Evolutionary conservation across 2,113 vertebrate genomes (phyloP).

Genomic region (Gallinago media): DNA sequence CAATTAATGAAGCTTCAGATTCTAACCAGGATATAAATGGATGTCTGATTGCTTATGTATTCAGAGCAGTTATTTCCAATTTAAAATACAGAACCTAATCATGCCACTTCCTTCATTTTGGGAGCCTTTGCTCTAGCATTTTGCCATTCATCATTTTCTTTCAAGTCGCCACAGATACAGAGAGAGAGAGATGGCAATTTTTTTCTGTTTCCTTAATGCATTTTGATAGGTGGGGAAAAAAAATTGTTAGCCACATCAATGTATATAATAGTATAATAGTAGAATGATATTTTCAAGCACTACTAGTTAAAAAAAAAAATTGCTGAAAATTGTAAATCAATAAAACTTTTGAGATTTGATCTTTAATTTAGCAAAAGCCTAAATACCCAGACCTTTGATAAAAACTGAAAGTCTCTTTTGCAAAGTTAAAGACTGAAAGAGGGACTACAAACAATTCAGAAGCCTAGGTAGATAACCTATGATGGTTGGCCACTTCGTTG

Average conservation of each 20-base stretch:
- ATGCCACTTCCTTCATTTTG: constrained; percentile 39
- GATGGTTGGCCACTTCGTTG: not conserved
- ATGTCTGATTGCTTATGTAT: constrained; percentile 65
- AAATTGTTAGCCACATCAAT: not conserved
- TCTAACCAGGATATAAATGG: constrained; percentile 39
- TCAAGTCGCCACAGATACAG: constrained; percentile 63
- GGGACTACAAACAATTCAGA: not conserved
- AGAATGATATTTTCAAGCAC: not conserved
- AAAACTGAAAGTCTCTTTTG: not conserved
- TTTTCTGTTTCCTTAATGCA: constrained; percentile 54
- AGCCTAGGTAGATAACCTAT: not conserved
- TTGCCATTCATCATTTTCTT: constrained; percentile 69
- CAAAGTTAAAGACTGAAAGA: not conserved
- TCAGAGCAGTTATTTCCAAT: constrained; percentile 57
- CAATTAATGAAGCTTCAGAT: constrained; percentile 61
- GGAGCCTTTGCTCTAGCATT: constrained; percentile 49
- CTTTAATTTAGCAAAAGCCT: not conserved
- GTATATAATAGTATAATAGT: not conserved
- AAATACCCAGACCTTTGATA: not conserved
- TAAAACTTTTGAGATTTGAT: not conserved
- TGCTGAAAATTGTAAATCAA: not conserved
- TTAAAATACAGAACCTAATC: constrained; percentile 70
- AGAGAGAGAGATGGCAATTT: not conserved
- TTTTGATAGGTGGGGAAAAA: constrained; percentile 25
- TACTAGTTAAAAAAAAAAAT: not conserved